phyloP scores from a whole-genome alignment of 2,797 vertebrate species.

The Synanceia verrucosa region DNA sequence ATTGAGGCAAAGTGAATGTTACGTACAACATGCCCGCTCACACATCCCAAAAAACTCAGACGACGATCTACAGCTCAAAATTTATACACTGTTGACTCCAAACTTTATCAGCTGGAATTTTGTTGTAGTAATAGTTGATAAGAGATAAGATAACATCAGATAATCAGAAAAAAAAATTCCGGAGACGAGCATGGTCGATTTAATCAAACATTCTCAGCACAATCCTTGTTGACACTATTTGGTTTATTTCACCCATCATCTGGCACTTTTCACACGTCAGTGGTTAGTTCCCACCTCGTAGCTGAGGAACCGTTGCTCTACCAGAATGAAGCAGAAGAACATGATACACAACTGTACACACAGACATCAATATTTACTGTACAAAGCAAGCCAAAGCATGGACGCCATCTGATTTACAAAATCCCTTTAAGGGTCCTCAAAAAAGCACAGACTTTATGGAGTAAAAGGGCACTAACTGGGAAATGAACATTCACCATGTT shows the following conservation, averaged over 20 bases:
- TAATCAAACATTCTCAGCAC: neutral
- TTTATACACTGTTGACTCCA: neutral
- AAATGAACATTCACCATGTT: constrained; percentile 20
- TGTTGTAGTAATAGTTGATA: neutral
- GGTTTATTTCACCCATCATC: no score
- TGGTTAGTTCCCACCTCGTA: neutral
- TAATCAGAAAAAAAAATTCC: no score
- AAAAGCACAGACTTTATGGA: neutral
- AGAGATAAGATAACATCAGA: no score
- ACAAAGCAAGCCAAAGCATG: neutral
- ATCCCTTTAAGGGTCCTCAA: neutral
- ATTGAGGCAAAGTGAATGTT: constrained; percentile 51
- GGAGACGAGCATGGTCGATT: no score
- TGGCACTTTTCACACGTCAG: neutral
- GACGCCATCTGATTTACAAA: neutral
- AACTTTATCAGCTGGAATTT: neutral
- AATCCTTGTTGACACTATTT: neutral
- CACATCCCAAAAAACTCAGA: neutral
- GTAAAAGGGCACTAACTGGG: neutral
- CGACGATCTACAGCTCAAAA: neutral
- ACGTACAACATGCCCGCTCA: neutral
- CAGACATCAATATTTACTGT: neutral
- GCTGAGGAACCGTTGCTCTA: neutral
- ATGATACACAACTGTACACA: neutral
- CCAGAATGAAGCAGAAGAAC: neutral